Base-by-base conservation (phyloP, 2,888 invertebrate species). In the Scaptomyza polygonia region DNA sequence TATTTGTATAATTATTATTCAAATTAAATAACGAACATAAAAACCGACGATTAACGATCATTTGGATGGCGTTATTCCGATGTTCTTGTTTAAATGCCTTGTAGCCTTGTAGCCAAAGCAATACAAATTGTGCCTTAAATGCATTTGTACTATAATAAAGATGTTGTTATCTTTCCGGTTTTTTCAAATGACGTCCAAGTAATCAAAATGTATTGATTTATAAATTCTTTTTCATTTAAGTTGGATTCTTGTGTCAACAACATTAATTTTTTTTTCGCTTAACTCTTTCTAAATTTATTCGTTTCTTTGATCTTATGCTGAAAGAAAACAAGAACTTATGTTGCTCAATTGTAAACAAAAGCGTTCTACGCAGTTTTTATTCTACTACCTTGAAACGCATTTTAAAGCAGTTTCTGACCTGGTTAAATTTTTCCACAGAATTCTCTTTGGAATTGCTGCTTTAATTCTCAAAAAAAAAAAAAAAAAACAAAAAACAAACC, bases 1-100 rank as follows among this genome's bases (percentile, higher is more conserved):
- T 21, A 21, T 21, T 21, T 21, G 2, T 21, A 21, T 7, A 27
- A n/a, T n/a, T n/a, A n/a, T n/a, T 27, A 27, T 27, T 7, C 27
- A 3, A 27, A 27, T 40, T 56, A 59, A 54, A 72, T 51, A 51
- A 59, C 56, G 71, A 63, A 71, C 47, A n/a, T n/a, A n/a, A n/a
- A n/a, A n/a, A n/a, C n/a, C n/a, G n/a, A 18, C 43, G 55, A n/a
- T 43, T 64, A 58, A 72, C 30, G 40, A 72, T 67, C 57, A 51
- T 18, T 45, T 67, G 48, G 40, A 55, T 58, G 43, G 40, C 66
- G 61, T 61, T 61, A 56, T 54, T 34, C 57, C 43, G 30, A 9
- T 12, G n/a, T 34, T 34, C 12, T 12, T 25, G 34, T 36, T 30
- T 45, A 27, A 27, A 56, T 55, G 61, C 66, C 61, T n/a, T n/a